Base-by-base conservation (phyloP, 2,888 invertebrate species). In the Eupithecia subfuscata region DNA sequence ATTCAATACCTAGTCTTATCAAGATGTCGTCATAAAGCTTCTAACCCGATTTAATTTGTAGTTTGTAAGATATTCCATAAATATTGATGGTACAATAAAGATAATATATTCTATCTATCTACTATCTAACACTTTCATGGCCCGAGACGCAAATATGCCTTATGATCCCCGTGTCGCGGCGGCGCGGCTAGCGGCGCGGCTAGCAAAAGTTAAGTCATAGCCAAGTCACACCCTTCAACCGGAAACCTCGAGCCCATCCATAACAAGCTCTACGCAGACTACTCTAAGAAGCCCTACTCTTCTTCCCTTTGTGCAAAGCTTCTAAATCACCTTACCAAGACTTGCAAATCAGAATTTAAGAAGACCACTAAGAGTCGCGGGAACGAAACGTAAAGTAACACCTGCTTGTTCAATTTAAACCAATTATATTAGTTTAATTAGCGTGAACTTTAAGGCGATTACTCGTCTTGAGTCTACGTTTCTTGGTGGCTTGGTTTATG, bases 361-460 rank as follows among this genome's bases (percentile, higher is more conserved):
- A 70, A 70, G 45, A 45, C 37, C 30, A 6, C 9, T 81, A 85
- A 86, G 83, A 74, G 74, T 77, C 85, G 83, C 84, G 87, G 82
- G 87, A 87, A 82, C 83, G 64, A 71, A 81, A 83, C 78, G 78
- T 76, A 80, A 78, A 74, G 69, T 16, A 78, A 80, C 87, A 87
- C 85, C 87, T 87, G 87, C 81, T 74, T 79, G 83, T 83, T 79
- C 83, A 84, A 86, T 84, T 84, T 83, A 84, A 83, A 84, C 81
- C 82, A 85, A 85, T 87, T 86, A 85, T 82, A 83, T 83, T 82
- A 83, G 86, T 86, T 84, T 84, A 82, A 71, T 74, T 75, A 76
- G 71, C 79, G 81, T 68, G 70, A 85, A 85, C 82, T 85, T 83
- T 83, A 84, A 85, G 83, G 78, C 80, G 85, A 85, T 86, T 85